phyloP scores from a whole-genome alignment of 2,113 vertebrate genomes.

The Platichthys flesus region DNA sequence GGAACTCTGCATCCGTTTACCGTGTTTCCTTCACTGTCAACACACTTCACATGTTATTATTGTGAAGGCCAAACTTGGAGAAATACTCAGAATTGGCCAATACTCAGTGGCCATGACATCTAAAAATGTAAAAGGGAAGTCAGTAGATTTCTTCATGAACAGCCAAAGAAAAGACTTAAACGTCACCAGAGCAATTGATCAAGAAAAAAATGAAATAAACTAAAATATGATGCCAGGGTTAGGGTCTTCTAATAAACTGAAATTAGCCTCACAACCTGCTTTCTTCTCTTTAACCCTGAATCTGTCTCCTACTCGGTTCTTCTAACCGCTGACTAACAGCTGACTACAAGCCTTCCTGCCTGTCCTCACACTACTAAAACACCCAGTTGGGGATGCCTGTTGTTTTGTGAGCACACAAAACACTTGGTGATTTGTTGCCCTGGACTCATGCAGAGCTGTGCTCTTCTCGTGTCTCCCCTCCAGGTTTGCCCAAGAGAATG shows the following conservation, averaged over 20 bases:
- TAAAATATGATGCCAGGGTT: too few relatives aligned
- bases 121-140: too few relatives aligned
- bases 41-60: constrained; percentile 2
- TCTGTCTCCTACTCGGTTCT: constrained; percentile 2
- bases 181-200: too few relatives aligned
- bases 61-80: background rate
- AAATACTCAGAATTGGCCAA: background rate
- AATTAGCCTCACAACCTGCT: background rate
- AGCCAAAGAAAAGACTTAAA: too few relatives aligned
- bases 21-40: constrained; percentile 15
- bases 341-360: background rate
- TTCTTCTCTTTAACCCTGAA: constrained; percentile 15
- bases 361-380: constrained; percentile 13
- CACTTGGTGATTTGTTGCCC: constrained; percentile 50
- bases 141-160: background rate
- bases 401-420: constrained; percentile 25
- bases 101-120: too few relatives aligned
- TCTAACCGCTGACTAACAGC: constrained; percentile 32
- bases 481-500: constrained; percentile 99
- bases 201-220: too few relatives aligned
- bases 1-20: background rate
- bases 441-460: constrained; percentile 90
- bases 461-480: constrained; percentile 95
- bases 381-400: constrained; percentile 2
- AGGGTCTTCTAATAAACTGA: too few relatives aligned